Evolutionary conservation across 2,113 vertebrate genomes (phyloP), one percentile per base, ranked within the genome.

Genomic region (Corydoras maculifer): DNA sequence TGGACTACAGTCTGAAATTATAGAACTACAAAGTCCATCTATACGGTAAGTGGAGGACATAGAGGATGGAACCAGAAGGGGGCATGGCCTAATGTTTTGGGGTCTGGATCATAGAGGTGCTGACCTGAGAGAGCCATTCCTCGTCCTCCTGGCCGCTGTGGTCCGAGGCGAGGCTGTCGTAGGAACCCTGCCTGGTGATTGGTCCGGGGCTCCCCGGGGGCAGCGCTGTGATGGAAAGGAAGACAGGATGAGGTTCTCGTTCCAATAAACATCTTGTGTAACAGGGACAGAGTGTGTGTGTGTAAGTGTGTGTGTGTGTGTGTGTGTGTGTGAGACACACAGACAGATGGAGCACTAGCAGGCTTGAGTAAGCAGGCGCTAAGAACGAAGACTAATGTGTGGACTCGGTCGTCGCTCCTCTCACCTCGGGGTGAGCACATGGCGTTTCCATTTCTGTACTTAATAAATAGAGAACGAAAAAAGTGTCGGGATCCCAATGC

Each of bases 51-150:
- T 25, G 18, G 18, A 25, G 18, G 18, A 25, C 18, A 25, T 25
- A 2, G 18, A 25, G 18, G 18, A 25, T 25, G 18, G 18, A 25
- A 2, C 18, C 18, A 25, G 18, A 25, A 25, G 18, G 18, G 18
- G 18, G 18, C 18, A 2, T 25, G 18, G 18, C 18, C 18, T 25
- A 25, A 25, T 2, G 18, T 25, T 25, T 25, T 25, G 18, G 18
- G 18, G 18, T 25, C 18, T 25, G 18, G 18, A 25, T 25, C 1
- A 25, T 2, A 25, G 18, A 25, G 18, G 18, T 25, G 1, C 82
- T 83, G 72, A 99, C 97, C 97, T 98, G 96, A n/a, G 97, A 98
- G 9, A 98, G 93, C 96, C 97, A 99, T 84, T 97, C 96, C 78
- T 98, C 96, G 18, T 98, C 95, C 73, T 98, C 94, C 62, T 93